Evolutionary conservation across 35 echinoderm and acorn worm species (phyloP), one percentile per base, ranked within the genome.

Genomic region (Ophiothrix spiculata): DNA sequence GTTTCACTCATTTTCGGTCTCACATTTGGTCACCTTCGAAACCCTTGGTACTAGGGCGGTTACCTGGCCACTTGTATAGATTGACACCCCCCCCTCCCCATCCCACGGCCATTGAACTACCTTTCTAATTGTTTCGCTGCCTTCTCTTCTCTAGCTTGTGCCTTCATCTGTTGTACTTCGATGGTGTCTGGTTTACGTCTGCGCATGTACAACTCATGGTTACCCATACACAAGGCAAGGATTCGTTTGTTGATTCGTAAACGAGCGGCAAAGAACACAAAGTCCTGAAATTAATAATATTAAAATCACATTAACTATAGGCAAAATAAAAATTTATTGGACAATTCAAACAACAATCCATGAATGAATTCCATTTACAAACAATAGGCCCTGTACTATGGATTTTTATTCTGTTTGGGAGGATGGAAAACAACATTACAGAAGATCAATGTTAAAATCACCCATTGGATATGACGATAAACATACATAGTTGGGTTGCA

Each of bases 131-230:
- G 85, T 75, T 97, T 97, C 63, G 87, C 41, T 73, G 81, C 56
- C 79, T 97, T 97, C 4, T 97, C 95, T 40, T 97, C 95, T 25
- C 91, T 84, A 2, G 95, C 95, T 49, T 97, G 95, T 38, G 95
- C 95, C 40, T 97, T 97, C 95, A 93, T 97, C 82, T 93, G 91
- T 74, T 97, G 95, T 37, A 97, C 95, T 46, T 97, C 95, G 40
- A 97, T 97, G n/a, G 95, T 97, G 82, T 97, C 95, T 54, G 95
- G 95, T 79, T 93, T 93, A 69, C 95, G 88, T 80, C 90, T 42
- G 64, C 95, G 91, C 95, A 97, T 97, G 91, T 97, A 97, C 75
- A 93, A 88, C 77, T 97, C 95, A 77, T 97, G 95, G 88, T 97
- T 97, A 14, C 95, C 95, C 91, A 93, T 93, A 39, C 95, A 97